Evolutionary conservation across 2,113 vertebrate genomes (phyloP).

Genomic region (Microtus richardsoni): DNA sequence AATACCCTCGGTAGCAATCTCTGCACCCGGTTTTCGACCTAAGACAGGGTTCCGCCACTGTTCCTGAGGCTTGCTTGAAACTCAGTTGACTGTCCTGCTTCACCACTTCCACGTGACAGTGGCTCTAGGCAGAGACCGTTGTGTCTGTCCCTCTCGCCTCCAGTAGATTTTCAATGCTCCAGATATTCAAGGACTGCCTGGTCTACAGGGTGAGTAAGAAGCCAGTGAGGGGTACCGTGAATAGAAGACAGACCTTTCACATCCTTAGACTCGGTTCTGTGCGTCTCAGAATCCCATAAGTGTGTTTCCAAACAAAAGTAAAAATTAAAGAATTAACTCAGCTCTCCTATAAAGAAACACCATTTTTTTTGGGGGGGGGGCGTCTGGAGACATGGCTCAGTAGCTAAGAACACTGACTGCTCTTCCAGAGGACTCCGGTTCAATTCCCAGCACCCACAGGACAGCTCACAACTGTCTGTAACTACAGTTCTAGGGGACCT

Average conservation of each 20-base stretch:
- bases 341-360: slow-evolving; percentile 23
- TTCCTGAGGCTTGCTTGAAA: background rate
- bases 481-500: too few species aligned
- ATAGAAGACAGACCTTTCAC: background rate
- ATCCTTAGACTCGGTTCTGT: background rate
- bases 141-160: background rate
- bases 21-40: background rate
- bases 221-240: background rate
- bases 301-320: slow-evolving; percentile 21
- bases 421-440: too few species aligned
- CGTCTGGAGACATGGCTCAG: too few species aligned
- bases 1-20: background rate
- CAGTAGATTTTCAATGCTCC: background rate
- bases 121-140: background rate
- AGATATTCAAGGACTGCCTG: background rate
- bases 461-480: too few species aligned
- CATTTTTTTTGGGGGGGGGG: background rate
- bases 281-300: slow-evolving; percentile 13
- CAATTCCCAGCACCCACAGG: too few species aligned
- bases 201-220: background rate
- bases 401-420: too few species aligned
- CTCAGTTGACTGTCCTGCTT: too few species aligned
- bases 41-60: background rate
- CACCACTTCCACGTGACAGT: background rate
- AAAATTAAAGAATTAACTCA: background rate